Base-by-base conservation (phyloP, 2,888 invertebrate species). In the Microctonus hyperodae region DNA sequence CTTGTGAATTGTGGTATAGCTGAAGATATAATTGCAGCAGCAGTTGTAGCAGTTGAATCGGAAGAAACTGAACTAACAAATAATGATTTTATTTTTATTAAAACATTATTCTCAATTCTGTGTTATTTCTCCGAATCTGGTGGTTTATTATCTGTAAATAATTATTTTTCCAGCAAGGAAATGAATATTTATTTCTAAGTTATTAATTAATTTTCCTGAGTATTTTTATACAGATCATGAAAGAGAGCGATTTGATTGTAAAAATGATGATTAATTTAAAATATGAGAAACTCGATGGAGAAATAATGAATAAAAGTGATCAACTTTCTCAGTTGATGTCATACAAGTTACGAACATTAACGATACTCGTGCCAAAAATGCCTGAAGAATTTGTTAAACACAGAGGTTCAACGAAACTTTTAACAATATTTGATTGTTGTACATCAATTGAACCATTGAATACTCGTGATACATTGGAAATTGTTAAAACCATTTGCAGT, bases 21-120 rank as follows among this genome's bases (percentile, higher is more conserved):
- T 23, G 74, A 75, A 65, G 82, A 84, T 71, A 68, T 83, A 25
- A 73, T 76, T 11, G 22, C 75, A 23, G 73, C 79, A 35, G 67
- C 74, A 0, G 75, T 74, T 10, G 73, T 77, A 9, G 44, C 20
- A 4, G 16, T 16, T n/a, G 44, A 44, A 7, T 44, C 44, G 16
- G 44, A 16, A 16, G 81, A 82, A 71, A 60, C 74, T 22, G 75
- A 73, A 13, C 20, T 33, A 13, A 10, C 31, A 4, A 69, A 66
- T 3, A 73, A 76, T 13, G 80, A 83, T 68, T 70, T 82, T 16
- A 66, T 73, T n/a, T 84, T 85, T 53, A 81, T 80, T 67, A 83
- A 81, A 68, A 77, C 74, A 25, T 60, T 85, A 7, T 68, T 84
- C 4, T 60, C 81, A 10, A 77, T 76, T 59, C 44, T 82, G 1